These are phyloP conservation scores for Andrena marginata DNA, from an alignment of 2,888 invertebrate species.

Conservation along the genomic window DNA sequence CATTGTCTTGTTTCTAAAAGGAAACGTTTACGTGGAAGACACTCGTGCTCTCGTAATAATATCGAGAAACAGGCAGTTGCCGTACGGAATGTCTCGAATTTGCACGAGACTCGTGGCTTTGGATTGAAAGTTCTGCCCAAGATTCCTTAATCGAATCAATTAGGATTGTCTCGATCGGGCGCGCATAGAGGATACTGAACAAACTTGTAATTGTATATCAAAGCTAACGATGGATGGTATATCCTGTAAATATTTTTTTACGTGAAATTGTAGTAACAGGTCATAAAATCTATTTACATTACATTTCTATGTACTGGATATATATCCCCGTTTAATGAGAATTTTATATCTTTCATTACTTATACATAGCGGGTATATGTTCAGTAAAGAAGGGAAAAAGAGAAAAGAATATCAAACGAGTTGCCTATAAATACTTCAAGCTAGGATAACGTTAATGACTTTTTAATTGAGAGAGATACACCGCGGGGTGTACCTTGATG, in stretches of 20 bases:
- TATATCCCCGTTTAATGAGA: slow-evolving; percentile 34
- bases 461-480: slow-evolving; percentile 43
- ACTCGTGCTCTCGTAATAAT: background rate
- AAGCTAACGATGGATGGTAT: slow-evolving; percentile 45
- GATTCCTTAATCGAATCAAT: slow-evolving; percentile 4
- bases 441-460: slow-evolving; percentile 41
- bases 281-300: slow-evolving; percentile 39
- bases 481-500: slow-evolving; percentile 39
- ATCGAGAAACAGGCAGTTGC: slow-evolving; percentile 2
- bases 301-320: slow-evolving; percentile 47
- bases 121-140: slow-evolving; percentile 3
- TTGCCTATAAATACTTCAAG: slow-evolving; percentile 47
- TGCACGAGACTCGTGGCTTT: background rate
- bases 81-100: slow-evolving; percentile 21
- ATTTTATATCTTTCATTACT: slow-evolving; percentile 28
- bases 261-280: slow-evolving; percentile 42
- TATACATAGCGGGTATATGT: slow-evolving; percentile 48
- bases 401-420: slow-evolving; percentile 33
- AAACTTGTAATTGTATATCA: slow-evolving; percentile 46
- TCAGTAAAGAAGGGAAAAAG: slow-evolving; percentile 23
- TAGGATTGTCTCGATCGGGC: background rate
- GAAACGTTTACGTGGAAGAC: background rate
- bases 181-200: slow-evolving; percentile 21
- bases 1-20: slow-evolving; percentile 4
- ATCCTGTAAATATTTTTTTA: slow-evolving; percentile 64